Base-by-base conservation (phyloP, 1,140 invertebrate species). In the Spodoptera litura region DNA sequence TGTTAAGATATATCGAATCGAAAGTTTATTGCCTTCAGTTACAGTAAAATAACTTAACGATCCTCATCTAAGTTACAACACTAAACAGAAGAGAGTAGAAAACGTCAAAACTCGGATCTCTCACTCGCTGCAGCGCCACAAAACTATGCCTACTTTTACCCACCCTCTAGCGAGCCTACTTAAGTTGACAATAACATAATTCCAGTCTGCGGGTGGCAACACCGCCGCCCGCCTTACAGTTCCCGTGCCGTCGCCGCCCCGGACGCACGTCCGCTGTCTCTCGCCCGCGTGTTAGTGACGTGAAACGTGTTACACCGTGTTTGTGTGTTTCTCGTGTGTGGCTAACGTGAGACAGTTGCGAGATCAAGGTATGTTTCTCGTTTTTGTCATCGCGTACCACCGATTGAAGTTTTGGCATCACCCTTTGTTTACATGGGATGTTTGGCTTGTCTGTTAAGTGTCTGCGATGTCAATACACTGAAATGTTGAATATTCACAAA, bases 161-260 rank as follows among this genome's bases (percentile, higher is more conserved):
- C 62, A 66, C 62, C 62, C 61, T n/a, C 62, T 35, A 76, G 13
- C 20, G 55, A 77, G n/a, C 55, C 53, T 70, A 78, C 59, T 78
- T 78, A 70, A 51, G 49, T 70, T 56, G 56, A 38, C 71, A 66
- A 79, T 74, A 66, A 59, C 25, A 78, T 78, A 73, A 71, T 78
- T 81, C 44, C 52, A 25, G 52, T 73, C 53, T 58, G 38, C 25
- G 11, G 44, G 11, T 81, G 64, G 73, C 52, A 56, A 52, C 73
- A 68, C 62, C 13, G 82, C 87, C 87, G 87, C 85, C 88, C 89
- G 83, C 86, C 85, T 87, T 81, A 73, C 88, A 89, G 89, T 91
- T 56, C 78, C 76, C 83, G 71, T 71, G 78, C 52, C 79, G 83
- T 77, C 83, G 85, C 72, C 84, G 88, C 76, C 79, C 74, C 58